Base-by-base conservation (phyloP, 2,888 invertebrate species). In the Urechis unicinctus region DNA sequence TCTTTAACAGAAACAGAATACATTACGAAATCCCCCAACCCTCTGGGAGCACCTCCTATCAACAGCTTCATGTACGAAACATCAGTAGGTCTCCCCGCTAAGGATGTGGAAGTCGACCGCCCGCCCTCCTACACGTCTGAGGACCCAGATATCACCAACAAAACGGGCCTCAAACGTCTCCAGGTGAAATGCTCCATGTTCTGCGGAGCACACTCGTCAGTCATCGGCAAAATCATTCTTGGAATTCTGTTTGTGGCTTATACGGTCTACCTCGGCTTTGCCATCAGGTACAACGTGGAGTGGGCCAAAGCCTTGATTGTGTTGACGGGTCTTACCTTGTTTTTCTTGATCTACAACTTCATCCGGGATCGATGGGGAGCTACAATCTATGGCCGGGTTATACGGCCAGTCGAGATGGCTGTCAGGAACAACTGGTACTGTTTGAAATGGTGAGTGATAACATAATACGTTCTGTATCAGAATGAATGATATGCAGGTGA, bases 181-280 rank as follows among this genome's bases (percentile, higher is more conserved):
- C n/a, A n/a, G n/a, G n/a, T n/a, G n/a, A n/a, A n/a, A n/a, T n/a
- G n/a, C n/a, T n/a, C n/a, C n/a, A n/a, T n/a, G n/a, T 36, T 48
- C 42, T 49, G 29, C 50, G 9, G 3, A n/a, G 41, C 46, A 22
- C 30, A 59, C 46, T 24, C 31, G 29, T 47, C 25, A 2, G 21
- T 26, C 44, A 58, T 58, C 41, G n/a, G 25, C 24, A 31, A 53
- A 43, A 3, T 51, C 1, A 3, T 58, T 21, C 13, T 42, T 17
- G 22, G 48, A 25, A 44, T 60, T 2, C 31, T 50, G 4, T 31
- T 59, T 17, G 47, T 53, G n/a, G 55, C 48, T 30, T 64, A 61
- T 54, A 49, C 53, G 22, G 50, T 63, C 41, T 64, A 64, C 50
- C 55, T 64, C 31, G 53, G 42, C 22, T 63, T 61, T 47, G 62